Evolutionary conservation across 92 coral and sea anemone species (phyloP).

Genomic region (Plumapathes pennacea): DNA sequence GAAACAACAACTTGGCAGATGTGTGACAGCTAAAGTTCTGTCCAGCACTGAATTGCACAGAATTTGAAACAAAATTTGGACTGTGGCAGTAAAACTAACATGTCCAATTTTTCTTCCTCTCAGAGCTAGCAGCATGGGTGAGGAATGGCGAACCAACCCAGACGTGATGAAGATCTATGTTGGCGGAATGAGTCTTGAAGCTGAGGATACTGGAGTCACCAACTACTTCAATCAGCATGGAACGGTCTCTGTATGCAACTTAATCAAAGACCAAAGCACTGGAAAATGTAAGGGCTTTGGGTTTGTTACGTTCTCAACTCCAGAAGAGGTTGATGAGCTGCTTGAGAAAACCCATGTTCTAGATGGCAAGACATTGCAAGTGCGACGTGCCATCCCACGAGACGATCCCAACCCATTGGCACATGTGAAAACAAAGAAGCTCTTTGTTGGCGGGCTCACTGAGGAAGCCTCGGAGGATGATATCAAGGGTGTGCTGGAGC

Average conservation of each 20-base stretch:
- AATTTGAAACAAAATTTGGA: neutral
- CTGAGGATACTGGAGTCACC: constrained; percentile 27
- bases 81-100: neutral
- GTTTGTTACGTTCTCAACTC: constrained; percentile 52
- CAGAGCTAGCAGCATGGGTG: constrained; percentile 45
- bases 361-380: constrained; percentile 69
- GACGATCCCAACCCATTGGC: constrained; percentile 83
- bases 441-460: constrained; percentile 84
- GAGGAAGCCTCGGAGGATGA: constrained; percentile 69
- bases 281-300: constrained; percentile 62
- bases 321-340: constrained; percentile 46
- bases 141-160: constrained; percentile 61
- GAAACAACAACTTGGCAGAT: neutral
- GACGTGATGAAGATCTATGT: constrained; percentile 72
- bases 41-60: too few relatives aligned
- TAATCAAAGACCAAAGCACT: constrained; percentile 34
- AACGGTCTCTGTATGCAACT: constrained; percentile 33
- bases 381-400: constrained; percentile 88
- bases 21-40: too few relatives aligned
- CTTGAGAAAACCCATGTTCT: constrained; percentile 57
- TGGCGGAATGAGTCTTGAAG: constrained; percentile 47
- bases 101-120: constrained; percentile 2
- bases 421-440: constrained; percentile 79
- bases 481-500: constrained; percentile 58
- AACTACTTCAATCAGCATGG: constrained; percentile 59